Percentiles rank a stretch among this genome's conserved stretches.
Conservation (phyloP, 2,113 vertebrate genomes). For the Sceloporus undulatus region DNA sequence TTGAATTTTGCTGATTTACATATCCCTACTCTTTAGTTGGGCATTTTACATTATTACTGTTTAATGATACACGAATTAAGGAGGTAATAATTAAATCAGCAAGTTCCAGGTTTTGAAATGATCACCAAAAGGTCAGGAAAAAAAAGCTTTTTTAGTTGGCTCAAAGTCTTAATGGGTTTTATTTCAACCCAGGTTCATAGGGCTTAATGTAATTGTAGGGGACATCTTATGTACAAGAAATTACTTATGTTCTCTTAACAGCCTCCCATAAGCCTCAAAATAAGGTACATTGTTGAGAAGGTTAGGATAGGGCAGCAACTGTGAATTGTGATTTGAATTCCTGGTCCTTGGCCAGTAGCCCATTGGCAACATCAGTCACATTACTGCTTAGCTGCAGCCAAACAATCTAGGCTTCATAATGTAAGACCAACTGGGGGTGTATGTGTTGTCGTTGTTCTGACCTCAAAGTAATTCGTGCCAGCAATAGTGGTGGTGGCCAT, state of each 20-base stretch:
- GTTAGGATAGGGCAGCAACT: not conserved
- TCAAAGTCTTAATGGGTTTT: not conserved
- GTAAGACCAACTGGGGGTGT: too few species aligned
- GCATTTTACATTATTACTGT: fast-evolving
- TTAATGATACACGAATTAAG: not conserved
- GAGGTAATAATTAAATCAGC: not conserved
- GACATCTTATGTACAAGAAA: not conserved
- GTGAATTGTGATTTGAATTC: not conserved
- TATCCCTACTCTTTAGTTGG: not conserved
- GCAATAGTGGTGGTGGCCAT: too few species aligned
- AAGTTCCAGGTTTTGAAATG: fast-evolving
- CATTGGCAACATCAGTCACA: not conserved
- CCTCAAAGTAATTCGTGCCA: too few species aligned
- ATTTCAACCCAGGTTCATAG: not conserved
- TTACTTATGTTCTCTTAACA: not conserved
- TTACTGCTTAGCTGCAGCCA: too few species aligned
- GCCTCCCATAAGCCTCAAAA: not conserved
- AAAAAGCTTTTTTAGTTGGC: not conserved
- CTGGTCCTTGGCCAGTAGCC: not conserved
- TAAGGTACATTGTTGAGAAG: not conserved
- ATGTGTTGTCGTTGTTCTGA: not conserved
- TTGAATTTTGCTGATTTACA: not conserved
- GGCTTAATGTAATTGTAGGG: not conserved
- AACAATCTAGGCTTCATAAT: not conserved
- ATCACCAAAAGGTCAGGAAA: not conserved